Evolutionary conservation across 2,113 vertebrate genomes (phyloP), one percentile per base, ranked within the genome.

Genomic region (Larimichthys crocea): DNA sequence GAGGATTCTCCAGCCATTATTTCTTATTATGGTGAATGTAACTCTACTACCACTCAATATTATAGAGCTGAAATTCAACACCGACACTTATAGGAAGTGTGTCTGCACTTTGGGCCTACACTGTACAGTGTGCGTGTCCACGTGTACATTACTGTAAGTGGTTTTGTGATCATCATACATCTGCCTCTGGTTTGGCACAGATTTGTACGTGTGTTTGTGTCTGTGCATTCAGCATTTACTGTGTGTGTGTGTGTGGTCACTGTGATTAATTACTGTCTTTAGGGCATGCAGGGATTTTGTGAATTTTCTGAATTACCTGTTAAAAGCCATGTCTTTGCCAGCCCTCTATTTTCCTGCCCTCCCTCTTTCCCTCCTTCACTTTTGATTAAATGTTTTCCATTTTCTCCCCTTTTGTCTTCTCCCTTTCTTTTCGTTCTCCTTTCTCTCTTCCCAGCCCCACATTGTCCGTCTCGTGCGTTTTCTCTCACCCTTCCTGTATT

Each of bases 261-360:
- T 67, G 44, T 79, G 79, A 90, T 77, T 74, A 78, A 87, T 86
- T 57, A 40, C 19, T 61, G 31, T 73, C 82, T 82, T 68, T 20
- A 76, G 81, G 83, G 31, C 52, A 59, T 59, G 40, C 46, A 61
- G 64, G 62, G 65, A 66, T 64, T 76, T 69, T 53, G 73, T 83
- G 73, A 63, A 46, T 67, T 86, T 65, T 77, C 20, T 57, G 74
- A 83, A 78, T 84, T 75, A 61, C 73, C 59, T 83, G 35, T 66
- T 64, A 40, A 84, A 72, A 84, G 49, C 52, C 42, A 55, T 26
- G 60, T 78, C 65, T 78, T 62, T 86, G 46, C 61, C 76, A 60
- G 56, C 65, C 35, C 42, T 65, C 17, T 73, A 17, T 67, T 57
- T 46, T n/a, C 3, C 66, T 31, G n/a, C 50, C 59, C 5, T 44